Percentiles rank a stretch among this genome's conserved stretches.
These are phyloP conservation scores for Nyctereutes procyonoides DNA, from an alignment of 2,113 vertebrate genomes.

Conservation along the genomic window DNA sequence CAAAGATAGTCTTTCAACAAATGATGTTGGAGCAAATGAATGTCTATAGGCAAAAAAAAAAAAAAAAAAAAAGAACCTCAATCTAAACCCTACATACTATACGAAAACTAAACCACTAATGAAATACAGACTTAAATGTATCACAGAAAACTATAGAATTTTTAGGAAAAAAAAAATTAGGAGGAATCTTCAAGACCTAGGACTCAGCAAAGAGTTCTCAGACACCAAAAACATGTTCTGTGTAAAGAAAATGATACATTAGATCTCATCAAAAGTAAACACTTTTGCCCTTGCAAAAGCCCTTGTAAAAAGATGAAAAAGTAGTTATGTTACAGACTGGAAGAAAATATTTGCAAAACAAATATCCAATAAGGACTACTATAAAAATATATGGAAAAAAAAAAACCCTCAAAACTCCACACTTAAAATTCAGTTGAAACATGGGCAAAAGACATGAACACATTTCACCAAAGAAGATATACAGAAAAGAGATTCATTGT, in stretches of 20 bases:
- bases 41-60: neutral
- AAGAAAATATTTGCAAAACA: neutral
- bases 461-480: neutral
- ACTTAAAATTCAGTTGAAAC: neutral
- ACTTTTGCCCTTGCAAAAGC: neutral
- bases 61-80: neutral
- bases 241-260: neutral
- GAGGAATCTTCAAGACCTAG: neutral
- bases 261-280: neutral
- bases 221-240: neutral
- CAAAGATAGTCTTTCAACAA: neutral
- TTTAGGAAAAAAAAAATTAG: neutral
- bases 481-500: neutral
- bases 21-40: neutral
- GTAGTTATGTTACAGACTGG: neutral
- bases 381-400: neutral
- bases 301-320: neutral
- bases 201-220: neutral
- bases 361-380: neutral
- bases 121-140: neutral
- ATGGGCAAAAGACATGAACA: neutral
- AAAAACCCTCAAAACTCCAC: neutral
- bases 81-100: neutral
- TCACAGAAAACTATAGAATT: neutral
- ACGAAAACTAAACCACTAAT: neutral